Conservation (phyloP, 2,797 vertebrate genomes). For the Eurystomus glaucurus region DNA sequence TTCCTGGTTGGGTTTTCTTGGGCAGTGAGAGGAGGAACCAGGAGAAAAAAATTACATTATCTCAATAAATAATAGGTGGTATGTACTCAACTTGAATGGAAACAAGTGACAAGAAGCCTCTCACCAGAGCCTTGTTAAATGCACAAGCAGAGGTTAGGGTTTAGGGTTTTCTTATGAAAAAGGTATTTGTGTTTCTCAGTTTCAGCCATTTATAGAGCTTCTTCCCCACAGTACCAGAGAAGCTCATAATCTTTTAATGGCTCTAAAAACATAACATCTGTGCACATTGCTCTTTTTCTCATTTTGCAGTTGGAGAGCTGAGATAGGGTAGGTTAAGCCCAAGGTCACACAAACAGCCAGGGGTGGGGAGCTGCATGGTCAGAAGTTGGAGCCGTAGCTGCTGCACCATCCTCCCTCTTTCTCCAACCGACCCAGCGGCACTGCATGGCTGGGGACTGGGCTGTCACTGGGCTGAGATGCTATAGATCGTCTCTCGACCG, state of each 20-base stretch:
- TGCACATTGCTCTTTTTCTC: not conserved
- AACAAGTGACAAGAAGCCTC: not conserved
- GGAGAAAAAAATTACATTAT: not conserved
- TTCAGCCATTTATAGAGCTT: not conserved
- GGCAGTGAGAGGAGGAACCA: not conserved
- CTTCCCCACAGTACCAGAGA: not conserved
- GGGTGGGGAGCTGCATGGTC: not conserved
- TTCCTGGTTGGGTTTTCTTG: not conserved
- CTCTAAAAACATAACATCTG: fast-evolving
- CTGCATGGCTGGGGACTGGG: fast-evolving
- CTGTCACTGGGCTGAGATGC: not conserved
- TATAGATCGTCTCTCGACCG: fast-evolving
- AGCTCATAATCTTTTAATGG: not conserved
- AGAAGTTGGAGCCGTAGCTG: not conserved
- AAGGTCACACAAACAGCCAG: fast-evolving
- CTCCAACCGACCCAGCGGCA: not conserved
- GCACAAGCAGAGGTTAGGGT: not conserved
- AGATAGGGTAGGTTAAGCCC: not conserved
- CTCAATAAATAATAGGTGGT: not conserved
- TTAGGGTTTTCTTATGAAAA: not conserved
- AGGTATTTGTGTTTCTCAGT: not conserved
- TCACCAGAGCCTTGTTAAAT: not conserved
- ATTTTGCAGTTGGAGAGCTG: not conserved
- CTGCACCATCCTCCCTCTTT: not conserved
- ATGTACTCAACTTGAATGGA: not conserved